Evolutionary conservation across 2,797 vertebrate genomes (phyloP).

Genomic region (Aldrovandia affinis): DNA sequence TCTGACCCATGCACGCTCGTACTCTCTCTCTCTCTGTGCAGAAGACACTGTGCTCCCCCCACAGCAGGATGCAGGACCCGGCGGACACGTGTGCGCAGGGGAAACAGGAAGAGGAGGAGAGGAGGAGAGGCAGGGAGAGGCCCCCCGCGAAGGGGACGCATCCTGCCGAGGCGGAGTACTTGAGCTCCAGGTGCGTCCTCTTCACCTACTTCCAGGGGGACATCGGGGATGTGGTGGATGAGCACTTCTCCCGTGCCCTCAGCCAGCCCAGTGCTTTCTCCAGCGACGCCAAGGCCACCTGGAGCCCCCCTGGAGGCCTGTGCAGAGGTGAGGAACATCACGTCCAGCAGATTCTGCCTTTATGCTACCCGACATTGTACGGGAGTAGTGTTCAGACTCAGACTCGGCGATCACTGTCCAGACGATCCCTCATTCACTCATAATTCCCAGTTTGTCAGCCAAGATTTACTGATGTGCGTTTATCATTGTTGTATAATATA

Average conservation of each 20-base stretch:
- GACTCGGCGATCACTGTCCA: too few relatives aligned
- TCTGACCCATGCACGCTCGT: background rate
- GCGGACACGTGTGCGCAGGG: slow-evolving; percentile 75
- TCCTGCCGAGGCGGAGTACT: slow-evolving; percentile 93
- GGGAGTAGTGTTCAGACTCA: too few relatives aligned
- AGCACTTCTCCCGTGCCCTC: slow-evolving; percentile 95
- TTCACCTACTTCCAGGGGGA: slow-evolving; percentile 98
- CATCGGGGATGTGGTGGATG: slow-evolving; percentile 94
- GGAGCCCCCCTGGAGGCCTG: slow-evolving; percentile 60
- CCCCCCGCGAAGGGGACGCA: slow-evolving; percentile 84
- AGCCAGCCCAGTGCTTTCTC: slow-evolving; percentile 84
- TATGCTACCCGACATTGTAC: too few relatives aligned
- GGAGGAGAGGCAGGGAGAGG: slow-evolving; percentile 62
- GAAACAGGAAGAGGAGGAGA: slow-evolving; percentile 72
- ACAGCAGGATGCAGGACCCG: slow-evolving; percentile 94
- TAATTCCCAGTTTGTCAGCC: too few relatives aligned
- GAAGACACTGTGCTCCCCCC: slow-evolving; percentile 86
- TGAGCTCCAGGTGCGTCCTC: slow-evolving; percentile 95
- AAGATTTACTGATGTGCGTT: too few relatives aligned
- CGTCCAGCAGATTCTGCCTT: background rate
- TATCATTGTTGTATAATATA: background rate
- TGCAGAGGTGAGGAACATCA: slow-evolving; percentile 85
- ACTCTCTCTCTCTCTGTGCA: slow-evolving; percentile 49
- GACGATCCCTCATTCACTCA: too few relatives aligned
- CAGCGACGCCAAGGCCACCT: slow-evolving; percentile 63